Conservation (phyloP, 2,113 vertebrate species). For the Ovis aries region DNA sequence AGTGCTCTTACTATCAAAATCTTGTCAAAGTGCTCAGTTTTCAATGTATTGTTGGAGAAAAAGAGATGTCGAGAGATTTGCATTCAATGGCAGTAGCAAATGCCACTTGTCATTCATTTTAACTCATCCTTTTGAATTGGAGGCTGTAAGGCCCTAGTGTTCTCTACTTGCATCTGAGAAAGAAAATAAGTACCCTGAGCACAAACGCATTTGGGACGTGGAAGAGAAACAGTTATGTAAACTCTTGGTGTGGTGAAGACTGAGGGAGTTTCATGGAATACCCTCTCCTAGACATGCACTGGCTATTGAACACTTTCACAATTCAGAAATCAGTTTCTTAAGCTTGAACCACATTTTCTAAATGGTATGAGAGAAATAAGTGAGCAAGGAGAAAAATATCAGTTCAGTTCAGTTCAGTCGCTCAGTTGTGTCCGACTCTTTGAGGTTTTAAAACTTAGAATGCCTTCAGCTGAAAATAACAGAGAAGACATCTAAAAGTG, state of each 20-base stretch:
- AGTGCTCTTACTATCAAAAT: background rate
- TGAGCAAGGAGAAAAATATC: background rate
- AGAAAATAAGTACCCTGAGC: background rate
- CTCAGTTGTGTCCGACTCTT: too few relatives aligned
- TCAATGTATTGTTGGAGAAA: background rate
- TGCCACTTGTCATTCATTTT: background rate
- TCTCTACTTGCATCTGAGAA: background rate
- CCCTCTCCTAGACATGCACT: background rate
- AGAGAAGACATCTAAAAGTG: background rate
- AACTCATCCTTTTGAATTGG: background rate
- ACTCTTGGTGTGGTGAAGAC: background rate
- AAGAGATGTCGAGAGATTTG: background rate
- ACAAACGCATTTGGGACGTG: background rate
- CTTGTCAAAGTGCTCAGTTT: background rate
- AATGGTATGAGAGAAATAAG: background rate
- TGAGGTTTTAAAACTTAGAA: background rate
- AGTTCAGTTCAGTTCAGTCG: too few relatives aligned
- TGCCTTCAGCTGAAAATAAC: background rate
- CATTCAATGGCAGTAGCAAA: background rate
- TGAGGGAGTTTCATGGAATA: background rate
- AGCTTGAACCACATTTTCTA: background rate
- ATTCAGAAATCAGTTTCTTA: background rate
- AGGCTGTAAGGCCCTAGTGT: background rate
- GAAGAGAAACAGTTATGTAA: background rate
- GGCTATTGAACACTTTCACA: background rate